Conservation (phyloP, 2,113 vertebrate species). For the Uria aalge region DNA sequence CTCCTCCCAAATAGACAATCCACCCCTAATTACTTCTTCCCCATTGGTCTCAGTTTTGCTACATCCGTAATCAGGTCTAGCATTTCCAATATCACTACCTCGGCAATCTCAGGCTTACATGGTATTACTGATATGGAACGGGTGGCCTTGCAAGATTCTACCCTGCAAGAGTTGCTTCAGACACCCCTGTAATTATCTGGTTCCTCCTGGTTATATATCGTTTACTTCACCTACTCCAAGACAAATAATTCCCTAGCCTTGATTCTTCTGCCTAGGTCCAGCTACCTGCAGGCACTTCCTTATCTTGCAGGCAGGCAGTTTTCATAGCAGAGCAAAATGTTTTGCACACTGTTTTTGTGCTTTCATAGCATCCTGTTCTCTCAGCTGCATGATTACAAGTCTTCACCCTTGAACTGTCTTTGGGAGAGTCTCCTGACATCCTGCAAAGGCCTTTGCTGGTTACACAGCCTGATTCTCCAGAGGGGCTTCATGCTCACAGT, state of each 20-base stretch:
- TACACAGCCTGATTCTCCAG: neutral
- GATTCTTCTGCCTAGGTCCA: neutral
- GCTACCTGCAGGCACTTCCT: neutral
- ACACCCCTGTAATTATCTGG: neutral
- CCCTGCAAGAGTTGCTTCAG: neutral
- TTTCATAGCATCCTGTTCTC: neutral
- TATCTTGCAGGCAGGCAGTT: neutral
- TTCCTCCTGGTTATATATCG: neutral
- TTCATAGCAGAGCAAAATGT: neutral
- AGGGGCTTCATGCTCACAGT: neutral
- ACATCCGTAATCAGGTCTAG: neutral
- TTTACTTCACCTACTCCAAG: neutral
- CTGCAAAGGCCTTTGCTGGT: neutral
- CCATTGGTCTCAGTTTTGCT: neutral
- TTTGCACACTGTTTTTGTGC: neutral
- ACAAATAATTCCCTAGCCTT: neutral
- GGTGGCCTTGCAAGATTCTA: neutral
- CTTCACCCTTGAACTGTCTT: neutral
- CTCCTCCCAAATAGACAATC: neutral
- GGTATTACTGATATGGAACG: neutral
- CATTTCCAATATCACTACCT: rapidly evolving
- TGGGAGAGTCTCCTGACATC: neutral
- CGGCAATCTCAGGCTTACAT: neutral
- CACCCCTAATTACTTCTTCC: neutral
- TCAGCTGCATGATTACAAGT: neutral